phyloP scores from a whole-genome alignment of 2,888 invertebrate species.

The Isotomurus palustris region DNA sequence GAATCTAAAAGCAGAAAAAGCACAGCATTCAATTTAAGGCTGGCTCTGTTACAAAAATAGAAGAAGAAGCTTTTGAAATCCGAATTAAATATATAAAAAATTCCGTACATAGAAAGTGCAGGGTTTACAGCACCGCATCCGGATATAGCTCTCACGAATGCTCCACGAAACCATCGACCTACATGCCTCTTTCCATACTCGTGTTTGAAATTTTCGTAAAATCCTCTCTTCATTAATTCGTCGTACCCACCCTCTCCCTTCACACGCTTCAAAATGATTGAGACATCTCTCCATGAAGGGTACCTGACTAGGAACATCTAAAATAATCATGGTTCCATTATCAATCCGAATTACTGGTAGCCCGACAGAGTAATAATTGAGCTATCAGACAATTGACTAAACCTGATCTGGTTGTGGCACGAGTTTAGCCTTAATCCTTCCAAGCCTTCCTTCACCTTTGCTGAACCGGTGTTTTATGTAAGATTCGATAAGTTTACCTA shows the following conservation, averaged over 20 bases:
- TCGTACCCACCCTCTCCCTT: neutral
- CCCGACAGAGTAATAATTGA: too few species aligned
- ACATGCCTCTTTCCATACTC: constrained; percentile 10
- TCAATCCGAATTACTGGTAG: neutral
- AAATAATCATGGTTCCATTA: neutral
- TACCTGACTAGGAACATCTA: constrained; percentile 24
- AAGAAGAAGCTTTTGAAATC: neutral
- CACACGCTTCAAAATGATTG: neutral
- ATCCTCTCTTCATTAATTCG: neutral
- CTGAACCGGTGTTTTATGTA: too few species aligned
- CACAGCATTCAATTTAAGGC: too few species aligned
- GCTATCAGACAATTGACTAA: too few species aligned
- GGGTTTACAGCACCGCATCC: neutral
- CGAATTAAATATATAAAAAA: neutral
- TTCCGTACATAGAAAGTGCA: neutral
- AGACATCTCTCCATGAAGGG: constrained; percentile 19
- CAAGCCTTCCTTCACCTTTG: too few species aligned
- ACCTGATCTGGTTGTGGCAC: too few species aligned
- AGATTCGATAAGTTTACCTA: too few species aligned
- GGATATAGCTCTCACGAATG: constrained; percentile 1
- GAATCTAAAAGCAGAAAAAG: too few species aligned
- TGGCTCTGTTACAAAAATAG: neutral
- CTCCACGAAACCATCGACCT: constrained; percentile 28
- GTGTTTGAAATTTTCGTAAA: neutral
- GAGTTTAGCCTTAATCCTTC: too few species aligned